Evolutionary conservation across 2,888 invertebrate genomes (phyloP).

Genomic region (Nowickia ferox): DNA sequence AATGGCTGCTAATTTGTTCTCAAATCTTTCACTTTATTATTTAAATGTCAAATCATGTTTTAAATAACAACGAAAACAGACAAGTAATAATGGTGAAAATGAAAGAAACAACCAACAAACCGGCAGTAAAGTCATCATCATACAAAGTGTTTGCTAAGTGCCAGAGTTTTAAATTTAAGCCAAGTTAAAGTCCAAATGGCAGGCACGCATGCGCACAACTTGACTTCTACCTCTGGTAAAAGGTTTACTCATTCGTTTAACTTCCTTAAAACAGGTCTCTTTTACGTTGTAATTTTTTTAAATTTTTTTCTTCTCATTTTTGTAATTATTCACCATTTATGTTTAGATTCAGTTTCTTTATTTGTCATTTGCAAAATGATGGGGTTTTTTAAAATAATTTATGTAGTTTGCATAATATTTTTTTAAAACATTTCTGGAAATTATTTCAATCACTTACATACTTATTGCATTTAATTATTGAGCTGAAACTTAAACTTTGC

Average conservation of each 20-base stretch:
- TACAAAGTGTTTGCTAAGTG: background rate
- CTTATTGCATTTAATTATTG: too few relatives aligned
- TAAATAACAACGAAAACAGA: background rate
- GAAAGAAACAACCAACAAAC: background rate
- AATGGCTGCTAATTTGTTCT: constrained; percentile 59
- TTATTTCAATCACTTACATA: too few relatives aligned
- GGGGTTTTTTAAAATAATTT: background rate
- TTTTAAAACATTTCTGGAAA: constrained; percentile 1
- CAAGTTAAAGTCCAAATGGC: constrained; percentile 61
- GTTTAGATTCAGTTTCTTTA: constrained; percentile 27
- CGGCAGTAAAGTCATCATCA: constrained; percentile 16
- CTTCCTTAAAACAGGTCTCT: background rate
- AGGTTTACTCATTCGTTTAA: background rate
- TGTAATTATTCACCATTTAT: constrained; percentile 40
- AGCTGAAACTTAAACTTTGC: background rate
- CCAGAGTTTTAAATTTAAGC: background rate
- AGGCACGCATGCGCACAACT: constrained; percentile 70
- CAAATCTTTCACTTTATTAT: constrained; percentile 57
- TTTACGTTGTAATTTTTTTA: too few relatives aligned
- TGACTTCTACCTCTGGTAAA: constrained; percentile 52
- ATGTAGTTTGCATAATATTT: constrained; percentile 9
- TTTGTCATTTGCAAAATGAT: constrained; percentile 14
- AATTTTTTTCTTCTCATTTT: background rate
- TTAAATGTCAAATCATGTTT: constrained; percentile 38
- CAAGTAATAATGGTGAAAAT: constrained; percentile 3